Evolutionary conservation across 2,797 vertebrate genomes (phyloP).

Genomic region (Psittacula echo): DNA sequence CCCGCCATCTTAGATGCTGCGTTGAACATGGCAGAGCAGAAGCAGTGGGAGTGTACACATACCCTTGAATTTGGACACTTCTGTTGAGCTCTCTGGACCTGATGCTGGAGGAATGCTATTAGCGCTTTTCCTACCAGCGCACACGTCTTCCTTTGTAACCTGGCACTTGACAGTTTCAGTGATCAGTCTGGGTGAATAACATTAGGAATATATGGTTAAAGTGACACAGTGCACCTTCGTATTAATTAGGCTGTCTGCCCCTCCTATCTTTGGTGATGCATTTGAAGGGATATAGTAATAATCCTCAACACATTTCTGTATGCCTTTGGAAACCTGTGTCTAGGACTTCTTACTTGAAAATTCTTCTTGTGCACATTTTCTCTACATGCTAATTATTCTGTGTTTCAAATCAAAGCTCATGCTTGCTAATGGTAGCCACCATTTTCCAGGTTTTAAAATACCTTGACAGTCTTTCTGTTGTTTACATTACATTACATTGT

Average conservation of each 20-base stretch:
- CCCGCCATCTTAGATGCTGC: background rate
- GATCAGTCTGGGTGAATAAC: background rate
- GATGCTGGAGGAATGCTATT: background rate
- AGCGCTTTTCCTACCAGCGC: background rate
- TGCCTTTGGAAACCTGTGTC: background rate
- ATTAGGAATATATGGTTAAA: background rate
- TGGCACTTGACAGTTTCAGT: background rate
- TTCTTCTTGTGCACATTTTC: background rate
- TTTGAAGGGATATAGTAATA: background rate
- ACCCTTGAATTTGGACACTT: background rate
- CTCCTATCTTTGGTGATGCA: background rate
- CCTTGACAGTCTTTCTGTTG: background rate
- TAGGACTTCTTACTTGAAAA: background rate
- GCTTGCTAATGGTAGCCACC: background rate
- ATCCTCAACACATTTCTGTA: background rate
- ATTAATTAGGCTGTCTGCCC: slow-evolving; percentile 11
- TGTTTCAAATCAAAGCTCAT: slow-evolving; percentile 10
- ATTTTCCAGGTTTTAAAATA: slow-evolving; percentile 42
- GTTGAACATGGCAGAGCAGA: background rate
- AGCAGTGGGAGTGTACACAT: background rate
- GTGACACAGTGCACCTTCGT: background rate
- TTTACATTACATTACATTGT: slow-evolving; percentile 1
- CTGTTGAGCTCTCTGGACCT: background rate
- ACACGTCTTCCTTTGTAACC: background rate
- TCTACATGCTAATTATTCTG: background rate